Base-by-base conservation (phyloP, 2,888 invertebrate genomes). In the Nyleta sp. region DNA sequence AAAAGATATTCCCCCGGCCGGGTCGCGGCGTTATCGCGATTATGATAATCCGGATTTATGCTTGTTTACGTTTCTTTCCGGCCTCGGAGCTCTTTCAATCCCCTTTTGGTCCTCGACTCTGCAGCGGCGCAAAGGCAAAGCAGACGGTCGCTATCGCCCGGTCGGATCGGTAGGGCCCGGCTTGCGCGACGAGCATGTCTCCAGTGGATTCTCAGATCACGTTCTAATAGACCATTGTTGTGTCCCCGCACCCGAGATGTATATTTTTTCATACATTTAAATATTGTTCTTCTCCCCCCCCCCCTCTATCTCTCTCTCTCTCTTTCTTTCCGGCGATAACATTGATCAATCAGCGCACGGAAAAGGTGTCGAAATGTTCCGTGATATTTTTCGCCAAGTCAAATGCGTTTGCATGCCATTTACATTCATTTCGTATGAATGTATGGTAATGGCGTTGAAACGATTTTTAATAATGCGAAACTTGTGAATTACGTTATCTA, bases 41-140 rank as follows among this genome's bases (percentile, higher is more conserved):
- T 86, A 86, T 85, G 85, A 86, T 86, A 88, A 88, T 87, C 85
- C 85, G 81, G 84, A 84, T 83, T 85, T 84, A 80, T 81, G 82
- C 83, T 84, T 87, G 85, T 86, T 87, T 86, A 84, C 84, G 84
- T 83, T 84, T 70, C 78, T 70, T 76, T 64, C 65, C 60, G 68
- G 57, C 65, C 60, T 62, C 76, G 40, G 46, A 52, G 31, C 73
- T 53, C 60, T 65, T 80, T 65, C 35, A 55, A 67, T 73, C 59
- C 59, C 74, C 71, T 60, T 78, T 70, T 46, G 71, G 55, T 68
- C 65, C 73, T 72, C 68, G 62, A 72, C 74, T 73, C 48, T 7
- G 59, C 71, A 53, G 48, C 55, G 59, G 50, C 71, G 79, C 73
- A 72, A 79, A 78, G 53, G 48, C 59, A 28, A 57, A 60, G 64